Percentiles rank a stretch among this genome's conserved stretches.
phyloP scores from a whole-genome alignment of 2,113 vertebrate species.

The Aspidoscelis tigris region DNA sequence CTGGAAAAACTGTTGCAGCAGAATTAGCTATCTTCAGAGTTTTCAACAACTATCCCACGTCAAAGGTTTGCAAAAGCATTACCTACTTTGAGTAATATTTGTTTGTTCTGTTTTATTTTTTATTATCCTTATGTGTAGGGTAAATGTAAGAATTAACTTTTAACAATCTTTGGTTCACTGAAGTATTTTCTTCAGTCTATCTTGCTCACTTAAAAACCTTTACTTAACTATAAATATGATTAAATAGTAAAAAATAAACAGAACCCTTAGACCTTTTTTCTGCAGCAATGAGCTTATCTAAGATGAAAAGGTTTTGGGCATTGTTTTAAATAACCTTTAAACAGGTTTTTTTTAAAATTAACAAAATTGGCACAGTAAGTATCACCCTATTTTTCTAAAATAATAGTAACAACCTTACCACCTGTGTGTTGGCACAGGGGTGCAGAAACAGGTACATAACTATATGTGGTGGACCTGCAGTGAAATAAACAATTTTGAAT shows the following conservation, averaged over 20 bases:
- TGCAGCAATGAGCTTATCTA: too few relatives aligned
- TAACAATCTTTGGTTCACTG: not conserved
- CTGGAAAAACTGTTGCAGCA: conserved; percentile 96
- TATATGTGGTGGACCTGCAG: too few relatives aligned
- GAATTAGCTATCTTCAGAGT: conserved; percentile 97
- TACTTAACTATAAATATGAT: too few relatives aligned
- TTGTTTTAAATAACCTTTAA: not conserved
- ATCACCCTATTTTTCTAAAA: too few relatives aligned
- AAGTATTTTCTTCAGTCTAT: not conserved
- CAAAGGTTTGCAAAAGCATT: conserved; percentile 84
- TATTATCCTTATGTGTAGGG: not conserved
- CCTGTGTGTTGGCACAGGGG: too few relatives aligned
- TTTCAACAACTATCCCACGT: conserved; percentile 91
- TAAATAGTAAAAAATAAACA: not conserved
- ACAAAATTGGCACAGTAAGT: too few relatives aligned
- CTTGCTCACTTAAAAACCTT: not conserved
- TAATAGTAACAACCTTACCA: too few relatives aligned
- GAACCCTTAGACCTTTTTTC: too few relatives aligned
- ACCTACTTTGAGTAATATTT: not conserved
- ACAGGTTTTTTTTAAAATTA: too few relatives aligned
- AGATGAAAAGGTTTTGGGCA: too few relatives aligned
- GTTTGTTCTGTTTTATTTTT: conserved; percentile 7
- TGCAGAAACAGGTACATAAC: too few relatives aligned
- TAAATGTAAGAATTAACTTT: not conserved
- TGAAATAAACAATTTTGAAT: too few relatives aligned